phyloP scores from a whole-genome alignment of 2,113 vertebrate genomes.

The Phalacrocorax brasilianus region DNA sequence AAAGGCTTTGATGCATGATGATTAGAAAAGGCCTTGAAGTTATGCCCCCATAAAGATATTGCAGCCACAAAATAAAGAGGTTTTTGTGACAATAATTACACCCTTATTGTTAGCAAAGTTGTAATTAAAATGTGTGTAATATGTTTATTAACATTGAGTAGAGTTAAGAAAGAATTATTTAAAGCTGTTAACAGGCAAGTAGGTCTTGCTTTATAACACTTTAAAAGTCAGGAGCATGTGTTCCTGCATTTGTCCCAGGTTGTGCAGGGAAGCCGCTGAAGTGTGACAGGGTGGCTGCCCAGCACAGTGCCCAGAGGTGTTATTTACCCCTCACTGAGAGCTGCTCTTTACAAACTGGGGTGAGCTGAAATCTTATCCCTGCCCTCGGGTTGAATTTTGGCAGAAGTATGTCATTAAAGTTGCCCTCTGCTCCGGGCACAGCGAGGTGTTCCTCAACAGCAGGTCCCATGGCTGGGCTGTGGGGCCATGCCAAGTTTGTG shows the following conservation, averaged over 20 bases:
- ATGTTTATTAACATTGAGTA: background rate
- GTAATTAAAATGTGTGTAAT: background rate
- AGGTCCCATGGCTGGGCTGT: background rate
- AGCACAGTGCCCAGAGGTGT: rapidly evolving
- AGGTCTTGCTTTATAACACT: background rate
- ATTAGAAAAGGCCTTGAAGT: background rate
- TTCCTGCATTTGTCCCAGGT: background rate
- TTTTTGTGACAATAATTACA: background rate
- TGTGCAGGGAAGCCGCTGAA: background rate
- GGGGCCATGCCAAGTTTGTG: rapidly evolving
- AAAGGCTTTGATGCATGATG: background rate
- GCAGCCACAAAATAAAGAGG: background rate
- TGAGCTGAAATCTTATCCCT: background rate
- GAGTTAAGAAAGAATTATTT: background rate
- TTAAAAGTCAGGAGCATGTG: background rate
- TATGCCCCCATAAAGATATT: background rate
- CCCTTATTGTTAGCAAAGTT: background rate
- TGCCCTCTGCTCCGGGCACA: background rate
- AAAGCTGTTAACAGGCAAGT: background rate
- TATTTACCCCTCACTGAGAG: background rate
- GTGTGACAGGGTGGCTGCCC: rapidly evolving
- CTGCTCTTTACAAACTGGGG: rapidly evolving
- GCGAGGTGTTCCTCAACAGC: background rate
- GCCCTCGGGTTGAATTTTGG: background rate
- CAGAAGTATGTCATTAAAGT: background rate